phyloP scores from a whole-genome alignment of 2,113 vertebrate species.

The Mus pahari region DNA sequence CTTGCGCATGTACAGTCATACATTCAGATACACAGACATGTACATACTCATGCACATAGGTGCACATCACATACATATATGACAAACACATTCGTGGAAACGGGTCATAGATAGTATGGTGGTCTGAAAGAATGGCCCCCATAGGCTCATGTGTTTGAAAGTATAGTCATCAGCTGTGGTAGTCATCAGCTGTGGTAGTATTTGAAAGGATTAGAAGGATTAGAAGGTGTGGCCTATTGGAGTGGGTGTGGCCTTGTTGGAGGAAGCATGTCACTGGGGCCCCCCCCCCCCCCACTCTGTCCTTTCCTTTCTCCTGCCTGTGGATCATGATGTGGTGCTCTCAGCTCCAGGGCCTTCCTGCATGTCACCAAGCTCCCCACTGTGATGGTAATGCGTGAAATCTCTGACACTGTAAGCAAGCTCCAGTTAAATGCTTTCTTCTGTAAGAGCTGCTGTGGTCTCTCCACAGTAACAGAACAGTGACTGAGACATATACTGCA shows the following conservation, averaged over 20 bases:
- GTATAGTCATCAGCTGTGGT: background rate
- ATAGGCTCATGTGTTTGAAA: background rate
- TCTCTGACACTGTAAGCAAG: background rate
- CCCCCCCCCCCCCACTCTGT: background rate
- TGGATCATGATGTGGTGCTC: background rate
- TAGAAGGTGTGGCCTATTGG: background rate
- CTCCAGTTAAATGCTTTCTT: background rate
- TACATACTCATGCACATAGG: background rate
- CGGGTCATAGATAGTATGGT: background rate
- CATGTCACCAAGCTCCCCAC: background rate
- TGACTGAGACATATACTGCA: background rate
- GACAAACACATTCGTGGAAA: background rate
- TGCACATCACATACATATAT: background rate
- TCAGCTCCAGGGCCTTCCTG: background rate
- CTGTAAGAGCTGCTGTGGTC: background rate
- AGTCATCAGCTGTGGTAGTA: background rate
- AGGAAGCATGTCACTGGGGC: background rate
- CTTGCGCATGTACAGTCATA: too few relatives aligned
- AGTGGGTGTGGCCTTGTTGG: background rate
- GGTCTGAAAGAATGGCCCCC: background rate
- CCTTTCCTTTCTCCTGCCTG: background rate
- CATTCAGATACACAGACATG: background rate
- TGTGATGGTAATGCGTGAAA: too few relatives aligned
- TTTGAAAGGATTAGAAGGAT: background rate
- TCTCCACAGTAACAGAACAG: background rate